Evolutionary conservation across 1,140 invertebrate species (phyloP).

Genomic region (Cherax destructor): DNA sequence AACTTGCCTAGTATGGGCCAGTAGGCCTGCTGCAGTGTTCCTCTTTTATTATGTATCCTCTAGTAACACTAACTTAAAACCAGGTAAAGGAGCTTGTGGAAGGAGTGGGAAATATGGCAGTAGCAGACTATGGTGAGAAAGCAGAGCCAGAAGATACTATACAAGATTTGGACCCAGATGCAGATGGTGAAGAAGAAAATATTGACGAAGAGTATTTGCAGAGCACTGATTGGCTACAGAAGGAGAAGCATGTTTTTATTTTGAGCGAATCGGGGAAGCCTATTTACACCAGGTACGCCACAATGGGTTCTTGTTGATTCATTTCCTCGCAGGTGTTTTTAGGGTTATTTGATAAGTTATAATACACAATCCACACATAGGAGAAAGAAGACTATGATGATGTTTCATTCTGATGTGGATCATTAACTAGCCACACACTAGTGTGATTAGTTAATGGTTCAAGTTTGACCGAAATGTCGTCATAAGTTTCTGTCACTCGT

Average conservation of each 20-base stretch:
- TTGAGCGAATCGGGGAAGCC: slow-evolving; percentile 96
- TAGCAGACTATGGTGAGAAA: slow-evolving; percentile 46
- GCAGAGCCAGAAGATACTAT: slow-evolving; percentile 5
- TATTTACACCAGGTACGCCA: slow-evolving; percentile 90
- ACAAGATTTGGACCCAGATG: not conserved
- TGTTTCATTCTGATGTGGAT: too few species aligned
- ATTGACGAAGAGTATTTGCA: slow-evolving; percentile 67
- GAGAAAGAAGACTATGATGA: too few species aligned
- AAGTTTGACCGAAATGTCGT: too few species aligned
- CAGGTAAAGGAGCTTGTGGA: slow-evolving; percentile 52
- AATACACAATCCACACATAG: too few species aligned
- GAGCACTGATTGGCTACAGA: slow-evolving; percentile 84
- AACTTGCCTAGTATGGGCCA: too few species aligned
- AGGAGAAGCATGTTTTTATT: slow-evolving; percentile 95
- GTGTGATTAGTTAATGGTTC: too few species aligned
- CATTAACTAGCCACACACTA: too few species aligned
- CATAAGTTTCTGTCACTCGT: too few species aligned
- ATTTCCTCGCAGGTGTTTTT: not conserved
- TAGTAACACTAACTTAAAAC: not conserved
- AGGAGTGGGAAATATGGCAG: slow-evolving; percentile 24
- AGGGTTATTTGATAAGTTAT: too few species aligned
- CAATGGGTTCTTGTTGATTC: not conserved
- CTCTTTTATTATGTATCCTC: too few species aligned
- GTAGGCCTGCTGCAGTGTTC: too few species aligned
- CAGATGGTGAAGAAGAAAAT: slow-evolving; percentile 40